These are phyloP conservation scores for Pseudobourletiella spinata DNA, from an alignment of 1,140 invertebrate genomes.

Conservation along the genomic window DNA sequence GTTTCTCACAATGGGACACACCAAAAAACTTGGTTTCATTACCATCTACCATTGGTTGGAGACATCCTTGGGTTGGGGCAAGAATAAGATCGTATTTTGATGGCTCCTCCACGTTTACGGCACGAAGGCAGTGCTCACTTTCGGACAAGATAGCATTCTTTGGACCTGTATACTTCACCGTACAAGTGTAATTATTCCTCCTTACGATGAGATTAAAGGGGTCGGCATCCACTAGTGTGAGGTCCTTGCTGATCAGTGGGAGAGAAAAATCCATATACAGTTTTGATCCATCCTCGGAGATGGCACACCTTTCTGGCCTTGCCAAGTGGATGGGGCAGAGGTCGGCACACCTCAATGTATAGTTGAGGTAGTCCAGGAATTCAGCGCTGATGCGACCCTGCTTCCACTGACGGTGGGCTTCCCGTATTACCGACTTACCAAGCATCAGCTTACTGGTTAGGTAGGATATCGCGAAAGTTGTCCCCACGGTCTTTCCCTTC, in stretches of 20 bases:
- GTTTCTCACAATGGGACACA: neutral
- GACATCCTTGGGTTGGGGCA: neutral
- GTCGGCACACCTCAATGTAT: conserved; percentile 7
- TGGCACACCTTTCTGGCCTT: neutral
- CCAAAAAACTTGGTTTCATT: neutral
- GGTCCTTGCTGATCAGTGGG: neutral
- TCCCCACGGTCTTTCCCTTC: neutral
- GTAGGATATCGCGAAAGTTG: conserved; percentile 10
- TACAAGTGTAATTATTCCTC: conserved; percentile 5
- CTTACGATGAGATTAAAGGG: conserved; percentile 3
- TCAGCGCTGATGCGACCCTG: neutral
- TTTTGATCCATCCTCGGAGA: neutral
- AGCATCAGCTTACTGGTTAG: neutral
- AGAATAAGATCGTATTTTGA: neutral
- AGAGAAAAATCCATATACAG: conserved; percentile 7
- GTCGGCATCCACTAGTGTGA: conserved; percentile 7
- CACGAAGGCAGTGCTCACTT: neutral
- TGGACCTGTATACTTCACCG: conserved; percentile 4
- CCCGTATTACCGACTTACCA: neutral
- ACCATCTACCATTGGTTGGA: neutral
- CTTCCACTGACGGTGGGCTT: conserved; percentile 2
- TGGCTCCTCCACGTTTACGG: neutral
- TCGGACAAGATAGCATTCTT: conserved; percentile 11
- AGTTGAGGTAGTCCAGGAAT: conserved; percentile 9
- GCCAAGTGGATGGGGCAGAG: neutral